Percentiles rank a stretch among this genome's conserved stretches.
These are phyloP conservation scores for Pimpla rufipes DNA, from an alignment of 2,888 invertebrate genomes.

Conservation along the genomic window DNA sequence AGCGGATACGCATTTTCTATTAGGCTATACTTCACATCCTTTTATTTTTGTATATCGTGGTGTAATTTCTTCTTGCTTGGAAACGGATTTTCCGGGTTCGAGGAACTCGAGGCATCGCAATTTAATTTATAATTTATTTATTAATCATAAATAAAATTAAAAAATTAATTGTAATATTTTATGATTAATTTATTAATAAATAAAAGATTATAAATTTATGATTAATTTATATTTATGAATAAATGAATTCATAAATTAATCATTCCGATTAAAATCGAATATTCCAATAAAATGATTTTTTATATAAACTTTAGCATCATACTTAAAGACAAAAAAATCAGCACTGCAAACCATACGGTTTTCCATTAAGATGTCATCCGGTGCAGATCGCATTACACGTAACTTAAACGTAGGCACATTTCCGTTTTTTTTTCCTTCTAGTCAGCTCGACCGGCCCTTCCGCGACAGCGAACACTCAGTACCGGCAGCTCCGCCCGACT, in stretches of 20 bases:
- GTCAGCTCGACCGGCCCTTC: slow-evolving; percentile 24
- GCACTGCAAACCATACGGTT: no score
- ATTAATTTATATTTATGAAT: no score
- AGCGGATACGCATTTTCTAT: slow-evolving; percentile 61
- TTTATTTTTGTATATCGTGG: slow-evolving; percentile 52
- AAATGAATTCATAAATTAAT: no score
- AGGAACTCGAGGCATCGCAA: slow-evolving; percentile 36
- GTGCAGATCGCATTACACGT: neutral
- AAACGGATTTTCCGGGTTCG: slow-evolving; percentile 7
- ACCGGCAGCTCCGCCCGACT: slow-evolving; percentile 11
- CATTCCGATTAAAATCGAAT: no score
- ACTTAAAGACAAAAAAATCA: no score
- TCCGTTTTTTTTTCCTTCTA: slow-evolving; percentile 25
- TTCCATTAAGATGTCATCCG: neutral
- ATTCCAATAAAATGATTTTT: no score
- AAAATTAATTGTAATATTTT: no score
- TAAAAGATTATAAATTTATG: no score
- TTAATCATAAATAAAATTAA: no score
- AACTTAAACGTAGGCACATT: neutral
- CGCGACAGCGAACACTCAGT: slow-evolving; percentile 23
- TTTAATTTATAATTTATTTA: no score
- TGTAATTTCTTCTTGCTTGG: slow-evolving; percentile 54
- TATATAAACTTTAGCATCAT: no score
- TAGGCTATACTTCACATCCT: slow-evolving; percentile 54
- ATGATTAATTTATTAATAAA: no score